These are phyloP conservation scores for Leptatherina wallacei DNA, from an alignment of 2,797 vertebrate genomes.

Conservation along the genomic window DNA sequence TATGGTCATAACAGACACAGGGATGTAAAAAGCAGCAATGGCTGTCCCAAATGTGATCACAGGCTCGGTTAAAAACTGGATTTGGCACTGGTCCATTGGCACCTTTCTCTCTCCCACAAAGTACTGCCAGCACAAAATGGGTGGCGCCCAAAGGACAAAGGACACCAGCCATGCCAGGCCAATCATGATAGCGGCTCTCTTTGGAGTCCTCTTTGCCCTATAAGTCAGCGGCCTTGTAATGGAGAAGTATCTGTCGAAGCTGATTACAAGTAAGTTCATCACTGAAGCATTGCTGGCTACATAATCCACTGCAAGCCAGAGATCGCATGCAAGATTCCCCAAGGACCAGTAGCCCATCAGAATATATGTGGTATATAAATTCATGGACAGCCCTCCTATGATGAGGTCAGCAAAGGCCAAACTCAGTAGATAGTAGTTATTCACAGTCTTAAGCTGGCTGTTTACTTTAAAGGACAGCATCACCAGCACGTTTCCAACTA, in stretches of 20 bases:
- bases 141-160: conserved; percentile 95
- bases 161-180: conserved; percentile 96
- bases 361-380: conserved; percentile 96
- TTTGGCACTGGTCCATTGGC: conserved; percentile 89
- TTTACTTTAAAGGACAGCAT: conserved; percentile 98
- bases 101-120: conserved; percentile 92
- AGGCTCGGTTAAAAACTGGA: conserved; percentile 96
- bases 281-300: conserved; percentile 98
- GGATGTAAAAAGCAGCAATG: conserved; percentile 98
- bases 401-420: conserved; percentile 97
- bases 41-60: conserved; percentile 97
- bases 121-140: conserved; percentile 98
- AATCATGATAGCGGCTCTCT: conserved; percentile 95
- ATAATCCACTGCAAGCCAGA: conserved; percentile 97
- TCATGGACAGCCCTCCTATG: conserved; percentile 97
- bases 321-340: conserved; percentile 94
- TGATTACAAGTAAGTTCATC: conserved; percentile 98
- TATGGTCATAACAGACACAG: conserved; percentile 97
- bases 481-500: conserved; percentile 95
- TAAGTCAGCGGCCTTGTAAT: conserved; percentile 97
- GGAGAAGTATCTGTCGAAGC: conserved; percentile 98
- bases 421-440: conserved; percentile 98
- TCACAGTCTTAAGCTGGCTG: conserved; percentile 97
- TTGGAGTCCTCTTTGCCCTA: conserved; percentile 94
- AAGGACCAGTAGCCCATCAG: conserved; percentile 96